phyloP scores from a whole-genome alignment of 2,797 vertebrate species.

The Phyllotis vaccarum region DNA sequence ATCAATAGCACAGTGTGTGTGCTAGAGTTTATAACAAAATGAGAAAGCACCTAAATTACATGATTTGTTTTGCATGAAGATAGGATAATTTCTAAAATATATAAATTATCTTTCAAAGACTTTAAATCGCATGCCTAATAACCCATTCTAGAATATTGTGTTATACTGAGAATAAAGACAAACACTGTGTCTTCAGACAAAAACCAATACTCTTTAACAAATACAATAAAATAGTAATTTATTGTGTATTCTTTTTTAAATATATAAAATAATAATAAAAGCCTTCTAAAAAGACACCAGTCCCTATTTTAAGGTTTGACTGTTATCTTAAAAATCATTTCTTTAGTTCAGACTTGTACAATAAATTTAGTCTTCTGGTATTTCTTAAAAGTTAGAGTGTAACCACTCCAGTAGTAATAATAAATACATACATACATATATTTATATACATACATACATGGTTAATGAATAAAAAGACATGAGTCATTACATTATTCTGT shows the following conservation, averaged over 20 bases:
- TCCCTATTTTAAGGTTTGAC: neutral
- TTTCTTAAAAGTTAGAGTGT: constrained; percentile 13
- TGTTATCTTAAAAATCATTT: neutral
- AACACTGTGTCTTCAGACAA: neutral
- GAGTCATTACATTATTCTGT: neutral
- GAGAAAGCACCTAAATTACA: neutral
- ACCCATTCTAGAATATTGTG: neutral
- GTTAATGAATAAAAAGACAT: neutral
- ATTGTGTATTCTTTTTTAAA: neutral
- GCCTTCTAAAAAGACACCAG: no score
- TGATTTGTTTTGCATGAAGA: neutral
- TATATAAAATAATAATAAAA: neutral
- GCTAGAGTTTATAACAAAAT: constrained; percentile 19
- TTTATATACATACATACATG: neutral
- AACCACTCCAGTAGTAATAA: neutral
- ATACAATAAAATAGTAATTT: neutral
- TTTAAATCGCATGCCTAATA: neutral
- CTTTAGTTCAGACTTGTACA: neutral
- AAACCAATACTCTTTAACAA: neutral
- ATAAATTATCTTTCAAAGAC: neutral
- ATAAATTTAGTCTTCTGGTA: neutral
- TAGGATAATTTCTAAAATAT: neutral
- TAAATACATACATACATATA: neutral
- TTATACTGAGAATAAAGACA: neutral
- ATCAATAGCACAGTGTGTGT: neutral